Evolutionary conservation across 53 echinoderm and acorn worm genomes (phyloP), one percentile per base, ranked within the genome.

Genomic region (Actinopyga echinites): DNA sequence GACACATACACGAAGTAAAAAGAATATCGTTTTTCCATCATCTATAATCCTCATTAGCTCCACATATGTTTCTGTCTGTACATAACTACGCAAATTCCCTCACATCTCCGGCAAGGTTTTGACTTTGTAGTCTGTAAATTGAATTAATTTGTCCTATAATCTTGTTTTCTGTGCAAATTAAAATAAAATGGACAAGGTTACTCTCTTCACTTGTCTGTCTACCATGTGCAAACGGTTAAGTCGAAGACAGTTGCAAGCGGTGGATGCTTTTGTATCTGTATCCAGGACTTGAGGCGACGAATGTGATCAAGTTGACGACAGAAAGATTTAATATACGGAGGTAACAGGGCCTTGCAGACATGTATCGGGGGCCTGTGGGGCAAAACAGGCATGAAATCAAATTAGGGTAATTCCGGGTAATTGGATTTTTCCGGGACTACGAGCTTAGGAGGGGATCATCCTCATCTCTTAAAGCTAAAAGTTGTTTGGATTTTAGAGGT

Each of bases 131-230:
- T 40, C 23, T 9, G 44, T 44, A 71, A 71, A 71, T 71, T 71
- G n/a, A 71, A 71, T 71, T 44, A 71, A 71, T 71, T 40, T 71
- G 40, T 71, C 37, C 34, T 23, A 71, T 71, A 71, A 71, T 71
- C 71, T 71, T 22, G 40, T 71, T 71, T 71, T 43, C 71, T 42
- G 42, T 40, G 71, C 71, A 71, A 40, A 71, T 71, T 71, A 71
- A 71, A 68, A 44, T 49, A 49, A 49, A 49, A 49, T 49, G 49
- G 49, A 49, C 49, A 49, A 13, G 49, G 49, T 15, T 15, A 15
- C 49, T 49, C 49, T 49, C 17, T 49, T 3, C 17, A 1, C 49
- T 49, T 49, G 49, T 17, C 49, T 49, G 49, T 17, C 49, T 49
- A 49, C 49, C 49, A 49, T 17, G 49, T 49, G 49, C 5, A 17